phyloP scores from a whole-genome alignment of 92 coral and sea anemone genomes.

The Porites cylindrica region DNA sequence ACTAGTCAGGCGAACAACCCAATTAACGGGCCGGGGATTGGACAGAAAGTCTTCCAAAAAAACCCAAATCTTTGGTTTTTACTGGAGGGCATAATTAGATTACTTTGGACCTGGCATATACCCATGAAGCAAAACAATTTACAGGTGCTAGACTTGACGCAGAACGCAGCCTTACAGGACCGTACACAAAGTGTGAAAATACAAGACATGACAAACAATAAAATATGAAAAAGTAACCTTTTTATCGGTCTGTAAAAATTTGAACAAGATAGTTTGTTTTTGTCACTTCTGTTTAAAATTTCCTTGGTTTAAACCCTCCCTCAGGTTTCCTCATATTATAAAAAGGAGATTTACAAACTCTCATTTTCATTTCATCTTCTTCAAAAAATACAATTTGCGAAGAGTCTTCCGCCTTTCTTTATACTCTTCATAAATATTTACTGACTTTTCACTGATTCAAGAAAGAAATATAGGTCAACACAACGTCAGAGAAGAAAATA shows the following conservation, averaged over 20 bases:
- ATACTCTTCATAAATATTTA: constrained; percentile 10
- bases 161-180: too few relatives aligned
- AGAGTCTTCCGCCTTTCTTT: background rate
- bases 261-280: background rate
- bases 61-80: too few relatives aligned
- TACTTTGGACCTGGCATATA: too few relatives aligned
- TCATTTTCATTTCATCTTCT: too few relatives aligned
- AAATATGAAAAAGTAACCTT: background rate
- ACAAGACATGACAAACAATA: background rate
- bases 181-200: too few relatives aligned
- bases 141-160: too few relatives aligned
- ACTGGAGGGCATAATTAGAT: too few relatives aligned
- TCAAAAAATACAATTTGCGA: background rate
- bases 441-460: background rate
- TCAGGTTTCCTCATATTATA: background rate
- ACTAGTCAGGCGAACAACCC: too few relatives aligned
- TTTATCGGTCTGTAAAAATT: background rate
- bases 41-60: too few relatives aligned
- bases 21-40: too few relatives aligned
- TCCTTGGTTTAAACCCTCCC: background rate
- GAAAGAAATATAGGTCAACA: background rate
- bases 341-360: background rate
- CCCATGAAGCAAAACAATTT: too few relatives aligned
- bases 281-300: background rate
- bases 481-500: background rate